These are phyloP conservation scores for Argynnis bischoffii DNA, from an alignment of 2,888 invertebrate genomes.

Conservation along the genomic window DNA sequence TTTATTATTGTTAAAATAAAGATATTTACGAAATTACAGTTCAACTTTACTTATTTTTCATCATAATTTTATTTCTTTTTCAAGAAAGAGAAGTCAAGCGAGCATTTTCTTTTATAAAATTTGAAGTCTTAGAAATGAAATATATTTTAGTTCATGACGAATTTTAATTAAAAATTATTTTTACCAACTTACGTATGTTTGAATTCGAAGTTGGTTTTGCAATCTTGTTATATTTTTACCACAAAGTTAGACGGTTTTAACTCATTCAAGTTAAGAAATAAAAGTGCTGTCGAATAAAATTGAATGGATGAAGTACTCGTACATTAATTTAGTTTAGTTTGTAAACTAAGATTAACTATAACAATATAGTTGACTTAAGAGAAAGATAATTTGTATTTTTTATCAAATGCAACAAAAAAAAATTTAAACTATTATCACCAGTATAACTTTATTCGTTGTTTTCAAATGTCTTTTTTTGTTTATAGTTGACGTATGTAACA, in stretches of 20 bases:
- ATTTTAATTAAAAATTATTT: background rate
- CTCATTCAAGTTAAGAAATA: background rate
- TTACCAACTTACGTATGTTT: background rate
- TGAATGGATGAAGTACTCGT: background rate
- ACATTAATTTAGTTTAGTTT: background rate
- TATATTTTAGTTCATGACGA: background rate
- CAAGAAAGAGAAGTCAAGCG: no score
- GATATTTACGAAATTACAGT: no score
- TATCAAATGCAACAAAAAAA: no score
- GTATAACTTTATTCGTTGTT: no score
- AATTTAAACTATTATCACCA: no score
- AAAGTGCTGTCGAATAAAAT: slow-evolving; percentile 4
- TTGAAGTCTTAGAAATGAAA: background rate
- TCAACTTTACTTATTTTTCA: no score
- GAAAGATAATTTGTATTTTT: background rate
- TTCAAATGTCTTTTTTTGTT: no score
- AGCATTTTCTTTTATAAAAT: no score
- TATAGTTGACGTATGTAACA: no score
- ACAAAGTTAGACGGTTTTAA: background rate
- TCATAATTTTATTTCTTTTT: no score
- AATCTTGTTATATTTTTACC: slow-evolving; percentile 1
- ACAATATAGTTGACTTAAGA: background rate
- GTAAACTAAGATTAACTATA: background rate
- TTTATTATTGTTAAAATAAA: no score
- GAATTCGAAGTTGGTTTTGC: background rate